Evolutionary conservation across 2,797 vertebrate species (phyloP), one percentile per base, ranked within the genome.

Genomic region (Falco concolor): DNA sequence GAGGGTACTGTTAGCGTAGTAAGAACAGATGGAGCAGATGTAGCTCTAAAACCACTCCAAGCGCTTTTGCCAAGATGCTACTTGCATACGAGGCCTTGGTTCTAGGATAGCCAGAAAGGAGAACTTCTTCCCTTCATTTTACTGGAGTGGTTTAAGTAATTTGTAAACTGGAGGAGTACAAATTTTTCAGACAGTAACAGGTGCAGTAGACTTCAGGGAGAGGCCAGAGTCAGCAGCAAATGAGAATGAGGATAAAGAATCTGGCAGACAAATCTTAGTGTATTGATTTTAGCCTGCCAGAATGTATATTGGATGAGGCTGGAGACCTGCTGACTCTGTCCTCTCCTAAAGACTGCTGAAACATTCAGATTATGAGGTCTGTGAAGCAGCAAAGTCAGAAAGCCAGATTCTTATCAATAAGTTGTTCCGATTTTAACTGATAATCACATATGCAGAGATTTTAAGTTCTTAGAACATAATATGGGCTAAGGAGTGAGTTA

Each of bases 231-330:
- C 67, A 36, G 90, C 82, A 91, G 83, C 76, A 61, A 86, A 38
- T 5, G 53, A 60, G 92, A 92, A 32, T 10, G 67, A 75, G 90
- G 93, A 56, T 53, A 83, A 74, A 91, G 93, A 75, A 92, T 79
- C 91, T 91, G 94, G 94, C 95, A 95, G 80, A 89, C 52, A 89
- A 94, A 84, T 59, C 59, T 65, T 63, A 36, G 45, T 19, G 89
- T 70, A 96, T 90, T 75, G 97, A 93, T 96, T 96, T 87, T 53
- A 42, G 61, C 57, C 87, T 95, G 91, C 86, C 89, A 94, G 90
- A 69, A 92, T 78, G 52, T 61, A 72, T 94, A 77, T 75, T 69
- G 95, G 95, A 92, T 95, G 91, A 69, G 88, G 44, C 84, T 82
- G 67, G 82, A 96, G 96, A 88, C 70, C 91, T 94, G 93, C 93